Evolutionary conservation across 2,888 invertebrate species (phyloP).

Genomic region (Allacma fusca): DNA sequence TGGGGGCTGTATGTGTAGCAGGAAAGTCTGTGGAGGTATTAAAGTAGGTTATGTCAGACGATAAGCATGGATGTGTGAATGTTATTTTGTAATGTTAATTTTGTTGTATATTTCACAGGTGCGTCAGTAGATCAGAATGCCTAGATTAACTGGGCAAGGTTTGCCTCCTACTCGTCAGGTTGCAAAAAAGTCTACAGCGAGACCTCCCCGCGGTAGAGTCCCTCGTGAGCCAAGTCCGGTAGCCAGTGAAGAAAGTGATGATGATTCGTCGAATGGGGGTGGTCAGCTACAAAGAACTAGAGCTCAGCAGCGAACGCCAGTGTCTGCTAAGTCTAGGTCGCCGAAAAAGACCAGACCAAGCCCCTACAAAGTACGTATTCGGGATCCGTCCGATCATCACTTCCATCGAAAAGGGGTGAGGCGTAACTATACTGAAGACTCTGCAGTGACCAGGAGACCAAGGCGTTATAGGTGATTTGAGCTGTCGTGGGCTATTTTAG

Average conservation of each 20-base stretch:
- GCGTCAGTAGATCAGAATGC: background rate
- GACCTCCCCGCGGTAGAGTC: constrained; percentile 1
- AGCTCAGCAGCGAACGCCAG: background rate
- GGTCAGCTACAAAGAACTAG: background rate
- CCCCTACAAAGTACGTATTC: background rate
- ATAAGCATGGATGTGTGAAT: too few species aligned
- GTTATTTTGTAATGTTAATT: too few species aligned
- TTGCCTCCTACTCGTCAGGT: background rate
- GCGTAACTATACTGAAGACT: background rate
- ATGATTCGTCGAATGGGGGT: background rate
- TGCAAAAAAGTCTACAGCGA: constrained; percentile 33
- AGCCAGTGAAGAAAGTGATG: background rate
- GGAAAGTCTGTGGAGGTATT: too few species aligned
- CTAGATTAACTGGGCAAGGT: constrained; percentile 1
- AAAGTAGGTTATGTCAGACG: too few species aligned
- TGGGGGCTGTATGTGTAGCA: too few species aligned
- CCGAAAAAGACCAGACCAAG: background rate
- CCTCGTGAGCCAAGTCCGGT: background rate
- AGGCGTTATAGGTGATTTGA: constrained; percentile 10
- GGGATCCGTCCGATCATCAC: too few species aligned
- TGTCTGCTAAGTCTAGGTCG: background rate
- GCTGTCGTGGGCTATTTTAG: too few species aligned
- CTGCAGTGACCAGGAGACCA: background rate
- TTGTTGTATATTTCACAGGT: too few species aligned
- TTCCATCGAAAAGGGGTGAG: background rate